Conservation (phyloP, 2,113 vertebrate genomes). For the Megatriorchis doriae region DNA sequence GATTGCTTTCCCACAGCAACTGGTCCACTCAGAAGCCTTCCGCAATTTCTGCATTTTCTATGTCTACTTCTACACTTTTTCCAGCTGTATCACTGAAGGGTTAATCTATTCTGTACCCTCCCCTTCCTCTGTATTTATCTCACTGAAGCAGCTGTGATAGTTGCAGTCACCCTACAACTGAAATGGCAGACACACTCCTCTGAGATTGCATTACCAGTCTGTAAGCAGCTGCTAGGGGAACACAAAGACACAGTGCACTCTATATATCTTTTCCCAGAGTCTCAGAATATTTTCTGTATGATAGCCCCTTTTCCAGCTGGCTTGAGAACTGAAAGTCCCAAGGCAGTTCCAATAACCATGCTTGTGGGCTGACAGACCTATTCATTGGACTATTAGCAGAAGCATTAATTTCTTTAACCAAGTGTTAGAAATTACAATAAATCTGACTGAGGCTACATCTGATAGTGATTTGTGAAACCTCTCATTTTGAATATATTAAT, state of each 20-base stretch:
- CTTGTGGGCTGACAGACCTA: background rate
- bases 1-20: background rate
- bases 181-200: conserved; percentile 23
- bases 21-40: background rate
- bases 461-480: background rate
- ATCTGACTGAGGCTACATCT: background rate
- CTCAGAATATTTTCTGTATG: conserved; percentile 40
- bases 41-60: background rate
- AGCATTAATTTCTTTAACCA: background rate
- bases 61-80: background rate
- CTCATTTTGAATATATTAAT: background rate
- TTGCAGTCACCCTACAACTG: background rate
- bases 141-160: background rate
- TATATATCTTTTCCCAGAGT: conserved; percentile 32
- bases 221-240: conserved; percentile 40
- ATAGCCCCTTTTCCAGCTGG: conserved; percentile 27
- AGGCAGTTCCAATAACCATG: background rate
- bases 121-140: background rate
- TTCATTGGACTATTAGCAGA: background rate
- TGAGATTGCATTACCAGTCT: background rate
- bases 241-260: background rate
- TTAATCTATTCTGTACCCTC: background rate
- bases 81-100: background rate
- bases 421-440: conserved; percentile 1
- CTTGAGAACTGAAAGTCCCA: background rate